phyloP scores from a whole-genome alignment of 2,113 vertebrate genomes.

The Aegithalos caudatus region DNA sequence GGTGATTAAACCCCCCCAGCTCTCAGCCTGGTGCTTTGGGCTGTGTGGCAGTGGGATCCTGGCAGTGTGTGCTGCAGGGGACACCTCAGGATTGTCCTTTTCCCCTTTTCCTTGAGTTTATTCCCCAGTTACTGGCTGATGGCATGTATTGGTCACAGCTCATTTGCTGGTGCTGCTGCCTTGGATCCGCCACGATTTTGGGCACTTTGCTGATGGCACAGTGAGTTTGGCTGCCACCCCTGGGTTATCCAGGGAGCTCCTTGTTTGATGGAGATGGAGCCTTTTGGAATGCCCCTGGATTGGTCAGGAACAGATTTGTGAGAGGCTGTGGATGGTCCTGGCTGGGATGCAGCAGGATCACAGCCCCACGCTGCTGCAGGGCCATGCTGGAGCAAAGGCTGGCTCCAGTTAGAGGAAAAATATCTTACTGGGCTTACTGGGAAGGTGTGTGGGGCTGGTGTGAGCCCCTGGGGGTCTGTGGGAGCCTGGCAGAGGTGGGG shows the following conservation, averaged over 20 bases:
- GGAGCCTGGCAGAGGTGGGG: background rate
- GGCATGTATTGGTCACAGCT: accelerated
- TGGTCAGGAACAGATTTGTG: background rate
- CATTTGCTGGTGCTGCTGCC: accelerated
- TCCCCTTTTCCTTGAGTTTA: background rate
- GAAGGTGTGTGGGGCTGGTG: accelerated
- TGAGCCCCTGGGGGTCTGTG: background rate
- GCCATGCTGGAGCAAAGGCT: accelerated
- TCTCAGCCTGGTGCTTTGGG: accelerated
- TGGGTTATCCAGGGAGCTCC: accelerated
- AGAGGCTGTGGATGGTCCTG: background rate
- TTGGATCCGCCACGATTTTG: accelerated
- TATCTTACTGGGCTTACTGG: background rate
- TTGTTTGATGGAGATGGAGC: background rate
- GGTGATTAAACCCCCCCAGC: background rate
- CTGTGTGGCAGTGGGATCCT: accelerated
- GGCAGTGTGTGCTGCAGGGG: too few relatives aligned
- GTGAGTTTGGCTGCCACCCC: background rate
- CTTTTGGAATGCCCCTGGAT: accelerated
- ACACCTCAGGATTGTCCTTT: too few relatives aligned
- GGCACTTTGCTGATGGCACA: background rate
- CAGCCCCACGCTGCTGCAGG: accelerated
- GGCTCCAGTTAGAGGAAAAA: background rate
- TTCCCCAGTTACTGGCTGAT: accelerated
- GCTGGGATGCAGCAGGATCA: accelerated